These are phyloP conservation scores for Nemoura dubitans DNA, from an alignment of 2,888 invertebrate species.

Conservation along the genomic window DNA sequence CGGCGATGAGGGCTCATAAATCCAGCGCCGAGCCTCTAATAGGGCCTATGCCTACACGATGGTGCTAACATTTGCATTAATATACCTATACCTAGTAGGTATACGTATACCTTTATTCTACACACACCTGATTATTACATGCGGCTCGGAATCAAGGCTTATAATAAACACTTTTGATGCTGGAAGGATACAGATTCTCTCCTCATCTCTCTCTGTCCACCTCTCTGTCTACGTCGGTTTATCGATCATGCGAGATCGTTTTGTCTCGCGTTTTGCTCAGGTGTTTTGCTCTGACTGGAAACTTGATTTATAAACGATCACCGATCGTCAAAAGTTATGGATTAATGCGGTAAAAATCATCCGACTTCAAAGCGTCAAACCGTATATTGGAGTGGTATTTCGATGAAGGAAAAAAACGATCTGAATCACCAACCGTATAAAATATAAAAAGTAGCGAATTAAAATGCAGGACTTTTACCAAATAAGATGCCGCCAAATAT, in stretches of 20 bases:
- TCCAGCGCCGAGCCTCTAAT: not conserved
- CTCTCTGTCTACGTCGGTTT: not conserved
- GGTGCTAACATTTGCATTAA: conserved; percentile 25
- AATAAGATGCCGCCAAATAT: conserved; percentile 38
- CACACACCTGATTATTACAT: conserved; percentile 8
- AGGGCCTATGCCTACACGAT: not conserved
- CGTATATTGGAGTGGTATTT: not conserved
- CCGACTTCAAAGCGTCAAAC: conserved; percentile 1
- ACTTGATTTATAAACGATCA: conserved; percentile 35
- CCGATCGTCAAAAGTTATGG: conserved; percentile 39
- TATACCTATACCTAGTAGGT: not conserved
- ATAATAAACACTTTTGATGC: conserved; percentile 7
- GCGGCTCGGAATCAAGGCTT: not conserved
- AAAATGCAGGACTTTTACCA: conserved; percentile 21
- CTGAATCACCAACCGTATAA: conserved; percentile 7
- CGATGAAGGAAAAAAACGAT: conserved; percentile 26
- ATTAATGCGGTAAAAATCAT: conserved; percentile 36
- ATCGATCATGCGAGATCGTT: conserved; percentile 32
- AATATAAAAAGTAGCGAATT: conserved; percentile 17
- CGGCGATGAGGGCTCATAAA: conserved; percentile 15
- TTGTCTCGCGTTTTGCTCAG: conserved; percentile 16
- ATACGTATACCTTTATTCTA: not conserved
- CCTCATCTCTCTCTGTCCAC: too few species aligned
- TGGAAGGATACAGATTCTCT: not conserved
- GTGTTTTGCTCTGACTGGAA: not conserved